These are phyloP conservation scores for Tethya wilhelma DNA, from an alignment of 37 sponge, comb jelly and placozoan species.

Conservation along the genomic window DNA sequence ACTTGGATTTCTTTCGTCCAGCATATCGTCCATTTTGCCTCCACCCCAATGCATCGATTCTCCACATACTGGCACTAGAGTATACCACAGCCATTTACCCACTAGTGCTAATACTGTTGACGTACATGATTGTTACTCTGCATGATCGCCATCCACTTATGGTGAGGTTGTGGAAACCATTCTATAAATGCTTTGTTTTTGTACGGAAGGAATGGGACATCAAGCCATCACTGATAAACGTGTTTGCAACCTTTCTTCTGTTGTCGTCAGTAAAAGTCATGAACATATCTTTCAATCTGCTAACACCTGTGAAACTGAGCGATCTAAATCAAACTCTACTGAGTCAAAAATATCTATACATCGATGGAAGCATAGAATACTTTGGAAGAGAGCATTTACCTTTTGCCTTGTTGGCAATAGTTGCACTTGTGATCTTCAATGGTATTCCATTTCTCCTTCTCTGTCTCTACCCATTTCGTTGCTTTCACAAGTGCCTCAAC, in stretches of 20 bases:
- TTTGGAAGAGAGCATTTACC: conserved; percentile 24
- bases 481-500: conserved; percentile 6
- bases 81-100: conserved; percentile 11
- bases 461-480: conserved; percentile 20
- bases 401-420: conserved; percentile 17
- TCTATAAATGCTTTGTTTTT: not conserved
- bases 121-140: not conserved
- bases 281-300: conserved; percentile 8
- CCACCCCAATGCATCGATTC: not conserved
- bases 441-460: conserved; percentile 4
- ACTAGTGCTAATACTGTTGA: conserved; percentile 1
- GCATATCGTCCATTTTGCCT: conserved; percentile 21
- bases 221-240: not conserved
- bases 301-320: not conserved
- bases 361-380: conserved; percentile 3
- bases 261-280: conserved; percentile 22
- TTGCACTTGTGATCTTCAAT: conserved; percentile 4
- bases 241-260: conserved; percentile 27
- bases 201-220: conserved; percentile 11
- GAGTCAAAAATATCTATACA: not conserved
- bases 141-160: not conserved
- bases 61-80: not conserved
- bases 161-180: not conserved
- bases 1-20: conserved; percentile 12
- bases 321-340: not conserved